Evolutionary conservation across 2,888 invertebrate species (phyloP), one percentile per base, ranked within the genome.

Genomic region (Mimachlamys varia): DNA sequence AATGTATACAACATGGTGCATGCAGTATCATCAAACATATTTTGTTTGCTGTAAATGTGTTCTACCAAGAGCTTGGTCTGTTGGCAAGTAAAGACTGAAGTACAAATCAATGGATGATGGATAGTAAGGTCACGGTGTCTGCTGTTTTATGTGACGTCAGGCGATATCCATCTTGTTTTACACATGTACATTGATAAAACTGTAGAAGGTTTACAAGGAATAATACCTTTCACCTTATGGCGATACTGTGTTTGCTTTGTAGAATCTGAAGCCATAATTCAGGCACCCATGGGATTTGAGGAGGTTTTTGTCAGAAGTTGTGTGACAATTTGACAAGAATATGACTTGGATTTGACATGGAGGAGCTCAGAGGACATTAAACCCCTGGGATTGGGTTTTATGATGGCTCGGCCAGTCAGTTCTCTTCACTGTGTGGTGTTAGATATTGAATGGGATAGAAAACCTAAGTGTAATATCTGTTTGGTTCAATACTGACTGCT

Each of bases 271-370:
- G 58, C 22, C 76, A 33, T 76, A 76, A 76, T 7, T 76, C 27
- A 27, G 76, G 76, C 76, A 76, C 76, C 76, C 33, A 27, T 33
- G 4, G 76, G 33, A 22, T 76, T 76, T 33, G 33, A 19, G 76
- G 22, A 22, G 12, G 33, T 76, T 76, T 76, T 33, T 76, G 76
- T 76, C 76, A 76, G 76, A 76, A 76, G 76, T 76, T 76, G 33
- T 76, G 33, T 33, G 76, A 76, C 76, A 76, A 76, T 5, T 76
- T 76, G 76, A 76, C 76, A 76, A 33, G 76, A 33, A 76, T 76
- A 76, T 76, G 76, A 76, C 33, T 33, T 33, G 33, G 76, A 33
- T 76, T 76, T 76, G 76, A 76, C 76, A 76, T 76, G 76, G 76
- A 76, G 33, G 17, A 76, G 33, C 33, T 33, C 33, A 76, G 33